Conservation (phyloP, 2,888 invertebrate genomes). For the Napeogenes inachia region DNA sequence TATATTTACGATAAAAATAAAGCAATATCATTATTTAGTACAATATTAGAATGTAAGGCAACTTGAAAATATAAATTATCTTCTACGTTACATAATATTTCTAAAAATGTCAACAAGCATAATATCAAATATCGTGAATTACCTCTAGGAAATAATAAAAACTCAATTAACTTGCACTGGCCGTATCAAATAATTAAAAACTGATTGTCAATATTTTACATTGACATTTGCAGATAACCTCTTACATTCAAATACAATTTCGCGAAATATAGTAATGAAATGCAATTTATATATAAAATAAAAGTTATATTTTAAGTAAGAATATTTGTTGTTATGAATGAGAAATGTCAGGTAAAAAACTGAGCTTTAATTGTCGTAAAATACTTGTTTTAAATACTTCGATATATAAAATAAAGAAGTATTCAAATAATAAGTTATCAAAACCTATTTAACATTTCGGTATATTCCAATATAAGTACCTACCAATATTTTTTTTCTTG, state of each 20-base stretch:
- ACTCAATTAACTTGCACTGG: slow-evolving; percentile 14
- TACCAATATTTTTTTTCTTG: too few species aligned
- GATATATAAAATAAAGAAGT: not conserved
- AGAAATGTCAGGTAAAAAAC: slow-evolving; percentile 57
- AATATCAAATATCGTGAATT: not conserved
- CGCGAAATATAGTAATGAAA: slow-evolving; percentile 50
- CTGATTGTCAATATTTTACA: slow-evolving; percentile 28
- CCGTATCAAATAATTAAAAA: not conserved
- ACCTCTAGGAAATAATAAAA: slow-evolving; percentile 2
- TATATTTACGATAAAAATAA: too few species aligned
- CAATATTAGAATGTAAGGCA: not conserved
- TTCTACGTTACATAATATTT: not conserved
- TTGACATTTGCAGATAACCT: slow-evolving; percentile 45
- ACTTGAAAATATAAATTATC: not conserved
- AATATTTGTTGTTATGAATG: slow-evolving; percentile 53
- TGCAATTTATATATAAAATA: slow-evolving; percentile 39
- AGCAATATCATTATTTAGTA: too few species aligned
- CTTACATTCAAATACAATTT: slow-evolving; percentile 46
- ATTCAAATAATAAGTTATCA: not conserved
- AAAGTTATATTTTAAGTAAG: slow-evolving; percentile 35
- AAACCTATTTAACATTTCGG: too few species aligned
- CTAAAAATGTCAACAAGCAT: not conserved
- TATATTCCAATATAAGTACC: too few species aligned
- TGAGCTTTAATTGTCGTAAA: not conserved
- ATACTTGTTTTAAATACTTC: too few species aligned